A percentile compares a stretch with the other conserved stretches of the same genome.
phyloP scores from a whole-genome alignment of 2,797 vertebrate species.

The Poeciliopsis infans region DNA sequence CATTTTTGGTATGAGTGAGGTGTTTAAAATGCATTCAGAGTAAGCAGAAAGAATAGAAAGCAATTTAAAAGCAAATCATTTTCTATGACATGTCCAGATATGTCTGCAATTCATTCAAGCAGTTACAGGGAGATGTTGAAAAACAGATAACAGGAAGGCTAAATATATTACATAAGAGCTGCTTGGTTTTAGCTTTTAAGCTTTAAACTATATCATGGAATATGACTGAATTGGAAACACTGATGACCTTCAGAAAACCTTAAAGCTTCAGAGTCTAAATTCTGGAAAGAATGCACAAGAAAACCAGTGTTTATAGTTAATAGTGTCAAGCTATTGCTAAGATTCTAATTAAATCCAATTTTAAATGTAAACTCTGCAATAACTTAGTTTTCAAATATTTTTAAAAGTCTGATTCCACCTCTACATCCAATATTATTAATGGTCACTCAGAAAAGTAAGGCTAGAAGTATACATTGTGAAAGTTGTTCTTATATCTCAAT shows the following conservation, averaged over 20 bases:
- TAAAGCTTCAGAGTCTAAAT: not conserved
- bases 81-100: not conserved
- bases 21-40: not conserved
- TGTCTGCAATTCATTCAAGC: not conserved
- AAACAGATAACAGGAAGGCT: not conserved
- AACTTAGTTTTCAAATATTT: not conserved
- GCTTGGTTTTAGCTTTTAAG: not conserved
- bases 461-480: not conserved
- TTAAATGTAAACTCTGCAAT: not conserved
- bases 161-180: not conserved
- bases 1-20: not conserved
- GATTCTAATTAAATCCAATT: not conserved
- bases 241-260: not conserved
- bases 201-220: not conserved
- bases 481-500: not conserved
- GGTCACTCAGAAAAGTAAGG: not conserved
- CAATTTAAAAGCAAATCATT: not conserved
- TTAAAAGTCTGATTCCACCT: not conserved
- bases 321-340: not conserved
- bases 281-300: not conserved
- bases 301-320: not conserved
- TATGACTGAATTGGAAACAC: not conserved
- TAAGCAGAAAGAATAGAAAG: not conserved
- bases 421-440: not conserved
- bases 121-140: not conserved